Evolutionary conservation across 2,888 invertebrate species (phyloP).

Genomic region (Cryptocheilus praepositus): DNA sequence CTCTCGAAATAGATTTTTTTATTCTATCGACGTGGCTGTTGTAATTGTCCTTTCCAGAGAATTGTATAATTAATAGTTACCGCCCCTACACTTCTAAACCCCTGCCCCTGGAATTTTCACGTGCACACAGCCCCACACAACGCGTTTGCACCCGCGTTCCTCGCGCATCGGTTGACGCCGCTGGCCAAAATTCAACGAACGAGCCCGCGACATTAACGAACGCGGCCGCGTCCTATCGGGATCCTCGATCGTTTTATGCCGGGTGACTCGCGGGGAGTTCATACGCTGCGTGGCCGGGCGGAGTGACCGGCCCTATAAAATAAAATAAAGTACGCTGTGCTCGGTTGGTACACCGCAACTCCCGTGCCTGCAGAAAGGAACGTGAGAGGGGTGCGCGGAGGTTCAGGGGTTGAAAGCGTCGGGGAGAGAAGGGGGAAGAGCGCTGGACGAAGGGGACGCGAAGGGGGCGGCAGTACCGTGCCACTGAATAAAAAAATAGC

Average conservation of each 20-base stretch:
- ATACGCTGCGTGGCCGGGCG: conserved; percentile 29
- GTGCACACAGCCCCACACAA: no score
- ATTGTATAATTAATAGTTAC: no score
- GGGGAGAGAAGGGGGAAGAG: not conserved
- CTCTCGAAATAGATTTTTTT: no score
- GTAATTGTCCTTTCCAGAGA: no score
- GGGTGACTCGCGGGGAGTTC: conserved; percentile 21
- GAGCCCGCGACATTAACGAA: conserved; percentile 49
- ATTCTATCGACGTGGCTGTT: no score
- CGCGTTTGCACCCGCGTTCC: no score
- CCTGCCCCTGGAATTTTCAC: no score
- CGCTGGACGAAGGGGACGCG: conserved; percentile 15
- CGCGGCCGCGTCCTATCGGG: conserved; percentile 47
- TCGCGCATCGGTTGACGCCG: not conserved
- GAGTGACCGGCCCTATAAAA: conserved; percentile 46
- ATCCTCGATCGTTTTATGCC: conserved; percentile 48
- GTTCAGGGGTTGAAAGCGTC: not conserved
- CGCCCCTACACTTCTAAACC: no score
- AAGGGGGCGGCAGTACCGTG: conserved; percentile 35
- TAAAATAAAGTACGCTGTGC: conserved; percentile 49
- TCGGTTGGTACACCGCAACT: not conserved
- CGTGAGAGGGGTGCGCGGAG: not conserved
- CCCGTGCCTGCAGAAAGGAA: no score
- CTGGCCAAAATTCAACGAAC: not conserved
- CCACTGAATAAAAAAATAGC: conserved; percentile 61